Evolutionary conservation across 2,797 vertebrate genomes (phyloP), one percentile per base, ranked within the genome.

Genomic region (Gallinago solitaria): DNA sequence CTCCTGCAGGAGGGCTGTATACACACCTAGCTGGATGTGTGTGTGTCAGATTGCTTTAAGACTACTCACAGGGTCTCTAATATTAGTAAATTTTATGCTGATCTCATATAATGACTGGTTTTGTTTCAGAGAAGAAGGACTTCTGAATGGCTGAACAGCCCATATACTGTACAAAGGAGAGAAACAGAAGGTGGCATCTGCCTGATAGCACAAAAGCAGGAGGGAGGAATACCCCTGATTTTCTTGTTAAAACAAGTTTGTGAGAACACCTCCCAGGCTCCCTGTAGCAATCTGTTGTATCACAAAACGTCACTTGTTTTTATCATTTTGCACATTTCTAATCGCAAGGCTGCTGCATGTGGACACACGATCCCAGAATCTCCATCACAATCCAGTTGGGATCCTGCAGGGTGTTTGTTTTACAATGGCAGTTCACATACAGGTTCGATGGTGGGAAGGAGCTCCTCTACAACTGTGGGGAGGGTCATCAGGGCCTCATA

Each of bases 401-500:
- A 54, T 84, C 60, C 27, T 0, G 3, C 41, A 21, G 27, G 12
- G 27, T 65, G 19, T 80, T 69, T 76, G 19, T 80, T 73, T 76
- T n/a, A 51, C 64, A 4, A 8, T 14, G 27, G 16, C 53, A 64
- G 9, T 64, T 37, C 50, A 11, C 23, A 6, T 9, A 16, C 35
- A 20, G 20, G 35, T 87, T 30, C 21, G 27, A 3, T 4, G 11
- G 35, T 77, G 33, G 41, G 41, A 43, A 17, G 41, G 16, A 17
- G 41, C 41, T 43, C 41, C 41, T 43, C 41, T 43, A 43, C 68
- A 67, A 23, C 56, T 63, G 37, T 3, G 7, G 41, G 15, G 32
- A 39, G 19, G 12, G 8, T 28, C 35, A 79, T 2, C 5, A 21
- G 7, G 30, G 28, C 19, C 6, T 7, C 6, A 3, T 0, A 37